Percentiles rank a stretch among this genome's conserved stretches.
These are phyloP conservation scores for Alloplasta piceator DNA, from an alignment of 2,888 invertebrate genomes.

Conservation along the genomic window DNA sequence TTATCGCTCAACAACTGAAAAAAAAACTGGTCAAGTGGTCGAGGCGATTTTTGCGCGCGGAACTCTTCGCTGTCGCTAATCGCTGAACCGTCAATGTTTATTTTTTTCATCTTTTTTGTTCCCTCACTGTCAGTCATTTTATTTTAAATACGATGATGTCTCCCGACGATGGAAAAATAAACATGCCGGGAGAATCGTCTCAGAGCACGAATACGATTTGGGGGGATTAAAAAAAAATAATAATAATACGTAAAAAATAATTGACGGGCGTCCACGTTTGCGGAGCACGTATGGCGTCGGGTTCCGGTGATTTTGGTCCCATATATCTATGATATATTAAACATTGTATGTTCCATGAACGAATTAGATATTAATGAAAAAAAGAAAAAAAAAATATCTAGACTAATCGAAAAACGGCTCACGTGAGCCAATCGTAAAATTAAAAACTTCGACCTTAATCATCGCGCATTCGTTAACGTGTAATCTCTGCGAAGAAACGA, in stretches of 20 bases:
- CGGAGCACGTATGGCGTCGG: constrained; percentile 71
- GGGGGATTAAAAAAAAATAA: constrained; percentile 40
- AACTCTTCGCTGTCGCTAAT: constrained; percentile 78
- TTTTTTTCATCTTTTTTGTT: constrained; percentile 46
- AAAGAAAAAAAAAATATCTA: constrained; percentile 21
- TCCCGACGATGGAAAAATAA: background rate
- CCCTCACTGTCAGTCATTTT: background rate
- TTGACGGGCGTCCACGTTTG: constrained; percentile 58
- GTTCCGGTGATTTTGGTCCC: constrained; percentile 93
- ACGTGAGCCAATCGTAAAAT: constrained; percentile 75
- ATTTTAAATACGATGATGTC: constrained; percentile 1
- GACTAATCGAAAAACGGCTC: constrained; percentile 71
- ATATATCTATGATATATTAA: constrained; percentile 99
- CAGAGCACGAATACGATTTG: background rate
- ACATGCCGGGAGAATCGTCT: background rate
- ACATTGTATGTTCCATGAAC: constrained; percentile 98
- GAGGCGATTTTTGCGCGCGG: constrained; percentile 75
- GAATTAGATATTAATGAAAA: constrained; percentile 77
- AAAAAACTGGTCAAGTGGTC: constrained; percentile 43
- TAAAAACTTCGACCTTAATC: constrained; percentile 8
- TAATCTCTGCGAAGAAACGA: constrained; percentile 29
- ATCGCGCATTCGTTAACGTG: constrained; percentile 8
- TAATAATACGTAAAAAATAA: constrained; percentile 45
- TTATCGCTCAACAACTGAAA: too few species aligned
- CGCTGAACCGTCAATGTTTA: constrained; percentile 63